Evolutionary conservation across 1,140 invertebrate genomes (phyloP).

Genomic region (Platorchestia sp.): DNA sequence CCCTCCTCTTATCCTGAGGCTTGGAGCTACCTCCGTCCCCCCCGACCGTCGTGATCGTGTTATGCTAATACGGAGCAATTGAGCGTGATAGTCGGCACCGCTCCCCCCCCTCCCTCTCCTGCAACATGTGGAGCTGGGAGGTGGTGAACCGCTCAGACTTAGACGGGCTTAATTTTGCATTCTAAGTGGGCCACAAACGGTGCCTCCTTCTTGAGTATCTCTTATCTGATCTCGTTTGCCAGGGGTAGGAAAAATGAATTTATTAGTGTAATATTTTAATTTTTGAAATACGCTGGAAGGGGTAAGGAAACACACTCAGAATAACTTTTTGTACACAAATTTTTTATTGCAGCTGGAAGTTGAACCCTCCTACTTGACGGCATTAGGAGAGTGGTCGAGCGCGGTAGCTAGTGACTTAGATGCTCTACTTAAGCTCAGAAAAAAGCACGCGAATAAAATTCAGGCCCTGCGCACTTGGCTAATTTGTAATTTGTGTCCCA

Average conservation of each 20-base stretch:
- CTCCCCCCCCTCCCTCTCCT: neutral
- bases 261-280: neutral
- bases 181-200: neutral
- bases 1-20: neutral
- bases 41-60: constrained; percentile 23
- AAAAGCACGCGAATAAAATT: neutral
- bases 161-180: neutral
- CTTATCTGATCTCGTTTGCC: neutral
- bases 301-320: neutral
- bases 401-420: neutral
- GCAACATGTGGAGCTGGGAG: neutral
- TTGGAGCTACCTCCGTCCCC: neutral
- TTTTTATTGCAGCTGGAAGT: neutral
- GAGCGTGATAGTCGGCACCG: constrained; percentile 37
- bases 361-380: neutral
- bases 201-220: neutral
- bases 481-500: too few species aligned
- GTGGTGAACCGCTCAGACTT: neutral
- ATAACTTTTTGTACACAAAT: neutral
- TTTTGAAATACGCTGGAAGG: neutral
- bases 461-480: too few species aligned
- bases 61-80: constrained; percentile 51
- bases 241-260: neutral
- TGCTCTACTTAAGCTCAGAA: neutral
- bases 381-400: neutral